Conservation (phyloP, 2,888 invertebrate genomes). For the Teleiodes luculella region DNA sequence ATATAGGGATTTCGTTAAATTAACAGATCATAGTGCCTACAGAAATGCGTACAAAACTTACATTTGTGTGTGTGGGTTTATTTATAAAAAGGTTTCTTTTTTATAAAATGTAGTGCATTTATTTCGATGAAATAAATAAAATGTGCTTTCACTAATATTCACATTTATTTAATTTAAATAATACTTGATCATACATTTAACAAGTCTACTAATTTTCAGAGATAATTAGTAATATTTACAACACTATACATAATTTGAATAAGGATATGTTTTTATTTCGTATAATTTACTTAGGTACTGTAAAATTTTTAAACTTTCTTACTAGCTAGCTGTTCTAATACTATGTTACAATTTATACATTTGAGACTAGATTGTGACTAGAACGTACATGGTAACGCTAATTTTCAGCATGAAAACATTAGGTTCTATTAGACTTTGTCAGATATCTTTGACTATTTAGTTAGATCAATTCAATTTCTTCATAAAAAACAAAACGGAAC, state of each 20-base stretch:
- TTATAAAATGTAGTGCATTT: slow-evolving; percentile 24
- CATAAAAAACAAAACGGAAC: too few relatives aligned
- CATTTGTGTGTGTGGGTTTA: background rate
- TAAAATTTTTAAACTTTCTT: background rate
- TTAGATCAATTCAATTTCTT: too few relatives aligned
- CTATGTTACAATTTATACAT: slow-evolving; percentile 11
- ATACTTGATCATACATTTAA: slow-evolving; percentile 19
- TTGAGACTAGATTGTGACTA: slow-evolving; percentile 12
- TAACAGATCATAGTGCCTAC: too few relatives aligned
- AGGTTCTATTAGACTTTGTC: too few relatives aligned
- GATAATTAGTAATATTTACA: slow-evolving; percentile 4
- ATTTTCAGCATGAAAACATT: too few relatives aligned
- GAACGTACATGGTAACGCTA: too few relatives aligned
- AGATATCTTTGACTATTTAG: too few relatives aligned
- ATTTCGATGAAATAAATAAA: slow-evolving; percentile 26
- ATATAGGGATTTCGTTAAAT: too few relatives aligned
- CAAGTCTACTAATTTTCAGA: slow-evolving; percentile 4
- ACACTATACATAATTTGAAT: slow-evolving; percentile 2
- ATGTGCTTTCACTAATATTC: slow-evolving; percentile 29
- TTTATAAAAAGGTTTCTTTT: background rate
- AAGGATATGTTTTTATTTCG: slow-evolving; percentile 3
- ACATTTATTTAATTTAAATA: slow-evolving; percentile 20
- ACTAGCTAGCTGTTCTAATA: background rate
- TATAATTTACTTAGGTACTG: background rate
- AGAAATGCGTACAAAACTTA: too few relatives aligned